These are phyloP conservation scores for Microtus obscurus DNA, from an alignment of 2,797 vertebrate species.

Conservation along the genomic window DNA sequence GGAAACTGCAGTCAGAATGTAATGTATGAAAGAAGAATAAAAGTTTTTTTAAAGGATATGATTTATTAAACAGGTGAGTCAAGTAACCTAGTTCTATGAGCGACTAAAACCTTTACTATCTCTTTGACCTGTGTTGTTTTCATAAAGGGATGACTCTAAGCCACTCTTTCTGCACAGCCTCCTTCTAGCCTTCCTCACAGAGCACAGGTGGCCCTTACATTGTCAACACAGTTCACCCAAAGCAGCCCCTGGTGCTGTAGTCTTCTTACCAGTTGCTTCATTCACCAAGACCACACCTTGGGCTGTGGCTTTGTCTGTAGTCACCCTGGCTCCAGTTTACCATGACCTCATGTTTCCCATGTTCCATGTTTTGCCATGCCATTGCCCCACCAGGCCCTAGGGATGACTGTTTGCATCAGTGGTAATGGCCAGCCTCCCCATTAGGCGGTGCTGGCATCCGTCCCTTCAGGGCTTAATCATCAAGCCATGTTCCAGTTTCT, in stretches of 20 bases:
- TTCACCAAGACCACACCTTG: not conserved
- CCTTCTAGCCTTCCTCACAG: not conserved
- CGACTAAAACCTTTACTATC: not conserved
- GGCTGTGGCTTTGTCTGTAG: slow-evolving; percentile 34
- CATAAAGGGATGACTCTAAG: not conserved
- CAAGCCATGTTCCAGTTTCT: not conserved
- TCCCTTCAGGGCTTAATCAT: not conserved
- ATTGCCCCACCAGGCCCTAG: not conserved
- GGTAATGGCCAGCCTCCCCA: not conserved
- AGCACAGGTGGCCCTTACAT: not conserved
- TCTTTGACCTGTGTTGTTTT: not conserved
- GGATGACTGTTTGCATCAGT: not conserved
- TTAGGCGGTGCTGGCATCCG: not conserved
- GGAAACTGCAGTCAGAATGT: not conserved
- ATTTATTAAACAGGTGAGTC: not conserved
- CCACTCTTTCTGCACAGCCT: not conserved
- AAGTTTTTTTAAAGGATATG: not conserved
- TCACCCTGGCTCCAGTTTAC: not conserved
- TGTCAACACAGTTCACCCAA: too few species aligned
- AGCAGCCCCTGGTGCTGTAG: not conserved
- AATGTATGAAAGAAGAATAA: not conserved
- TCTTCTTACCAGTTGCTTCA: not conserved
- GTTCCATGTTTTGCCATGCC: slow-evolving; percentile 31
- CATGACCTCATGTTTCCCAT: slow-evolving; percentile 50
- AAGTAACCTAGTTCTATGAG: not conserved